Base-by-base conservation (phyloP, 2,113 vertebrate genomes). In the Corvus moneduloides region DNA sequence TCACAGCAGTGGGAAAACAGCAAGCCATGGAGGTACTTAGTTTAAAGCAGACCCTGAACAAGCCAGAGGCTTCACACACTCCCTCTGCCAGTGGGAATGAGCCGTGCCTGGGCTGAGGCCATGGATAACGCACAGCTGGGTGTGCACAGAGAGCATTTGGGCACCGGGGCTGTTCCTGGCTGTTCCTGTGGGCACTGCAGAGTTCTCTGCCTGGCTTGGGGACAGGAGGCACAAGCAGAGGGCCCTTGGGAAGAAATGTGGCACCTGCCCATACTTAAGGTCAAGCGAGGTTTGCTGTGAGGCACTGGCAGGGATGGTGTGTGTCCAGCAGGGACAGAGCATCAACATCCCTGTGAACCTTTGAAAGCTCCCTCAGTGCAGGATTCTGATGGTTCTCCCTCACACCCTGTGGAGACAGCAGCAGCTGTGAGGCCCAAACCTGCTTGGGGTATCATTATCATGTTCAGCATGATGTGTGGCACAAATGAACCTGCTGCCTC, bases 41-140 rank as follows among this genome's bases (percentile, higher is more conserved):
- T 27, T 79, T 81, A 73, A 64, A 91, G 75, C 68, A 93, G 69
- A 18, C 24, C 68, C 46, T 52, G 88, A 79, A 30, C 10, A 23
- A 84, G 51, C 18, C 51, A 37, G 54, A 73, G 33, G 24, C 21
- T 85, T 51, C 77, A 21, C 44, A 68, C 22, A 0, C 5, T 59
- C 28, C 23, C 66, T 54, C n/a, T 83, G 81, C 24, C 81, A 13
- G 66, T 2, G 20, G 2, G 3, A 9, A 12, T 0, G 5, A 66
- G 82, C 26, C 58, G 9, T 54, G 49, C 23, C 14, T 11, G 16
- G 61, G 55, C 67, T 39, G 63, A 28, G 56, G 37, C n/a, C 16
- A 1, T 35, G 10, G 6, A 0, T 28, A 5, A 24, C 1, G 2
- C 0, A 0, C 1, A 7, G 16, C 9, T 30, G 54, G 22, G n/a